A percentile compares a stretch with the other conserved stretches of the same genome.
phyloP scores from a whole-genome alignment of 2,888 invertebrate genomes.

The Eristalis pertinax region DNA sequence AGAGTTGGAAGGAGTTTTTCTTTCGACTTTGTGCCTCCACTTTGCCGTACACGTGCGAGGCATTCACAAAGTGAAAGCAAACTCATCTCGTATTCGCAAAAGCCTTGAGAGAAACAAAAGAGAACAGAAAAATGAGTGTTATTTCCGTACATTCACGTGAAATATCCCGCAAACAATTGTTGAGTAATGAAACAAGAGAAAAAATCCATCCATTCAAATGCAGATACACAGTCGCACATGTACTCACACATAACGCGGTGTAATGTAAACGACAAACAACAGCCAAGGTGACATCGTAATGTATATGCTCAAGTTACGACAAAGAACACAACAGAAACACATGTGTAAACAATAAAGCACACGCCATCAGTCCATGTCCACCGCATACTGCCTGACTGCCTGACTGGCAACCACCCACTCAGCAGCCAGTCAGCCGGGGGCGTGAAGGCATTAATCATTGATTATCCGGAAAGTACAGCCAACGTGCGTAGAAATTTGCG shows the following conservation, averaged over 20 bases:
- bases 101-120: background rate
- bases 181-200: background rate
- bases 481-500: conserved; percentile 54
- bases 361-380: background rate
- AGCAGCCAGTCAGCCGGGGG: background rate
- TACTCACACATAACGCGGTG: background rate
- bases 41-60: background rate
- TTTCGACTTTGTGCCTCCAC: background rate
- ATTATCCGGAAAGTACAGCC: conserved; percentile 52
- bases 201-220: background rate
- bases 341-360: conserved; percentile 20
- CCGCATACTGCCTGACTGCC: background rate
- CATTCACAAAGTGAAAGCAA: background rate
- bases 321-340: background rate
- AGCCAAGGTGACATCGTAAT: background rate
- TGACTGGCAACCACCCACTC: background rate
- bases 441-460: conserved; percentile 60
- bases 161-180: conserved; percentile 1
- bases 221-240: background rate
- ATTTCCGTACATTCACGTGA: background rate
- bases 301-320: background rate
- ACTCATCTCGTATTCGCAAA: background rate
- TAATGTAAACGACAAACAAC: background rate
- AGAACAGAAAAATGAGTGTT: background rate
- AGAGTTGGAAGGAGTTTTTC: background rate